Base-by-base conservation (phyloP, 2,113 vertebrate species). In the Pseudonaja textilis region DNA sequence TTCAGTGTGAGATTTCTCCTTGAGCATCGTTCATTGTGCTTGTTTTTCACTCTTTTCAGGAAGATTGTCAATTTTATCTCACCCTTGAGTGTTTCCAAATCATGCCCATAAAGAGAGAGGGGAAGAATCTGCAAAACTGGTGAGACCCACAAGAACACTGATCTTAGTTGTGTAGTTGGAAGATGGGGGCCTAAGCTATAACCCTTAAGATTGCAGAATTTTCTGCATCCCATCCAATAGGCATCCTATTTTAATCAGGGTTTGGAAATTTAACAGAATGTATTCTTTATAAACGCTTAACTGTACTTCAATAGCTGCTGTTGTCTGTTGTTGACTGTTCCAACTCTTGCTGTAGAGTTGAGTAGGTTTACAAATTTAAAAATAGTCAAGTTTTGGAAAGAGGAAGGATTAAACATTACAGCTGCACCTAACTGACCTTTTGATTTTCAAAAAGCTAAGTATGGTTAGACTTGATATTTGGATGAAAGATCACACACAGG, bases 11-110 rank as follows among this genome's bases (percentile, higher is more conserved):
- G 34, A 55, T 34, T 55, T 50, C 6, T 42, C 45, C 9, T 85
- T n/a, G 47, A 29, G 52, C 7, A 39, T 50, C 2, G 0, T 25
- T 90, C 61, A 86, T 10, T 86, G 45, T 39, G 23, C 5, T 16
- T 86, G n/a, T 86, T 29, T 85, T 85, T 59, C 69, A 20, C 14
- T 93, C 59, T 61, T 61, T 87, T 86, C 56, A 93, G 92, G 89
- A 93, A 34, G 81, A 90, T 26, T 90, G 92, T 87, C 55, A 29
- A 90, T 93, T 93, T 57, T 93, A 93, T 29, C 56, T 93, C 22
- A 22, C 0, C 4, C 56, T 93, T 29, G 56, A 64, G 20, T 64
- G 57, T 64, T 93, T 93, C 89, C 56, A 3, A 2, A 14, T 93
- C 20, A 90, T 64, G n/a, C 5, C 81, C 57, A 42, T 93, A 45